Percentiles rank a stretch among this genome's conserved stretches.
These are phyloP conservation scores for Trichomalopsis sarcophagae DNA, from an alignment of 1,140 invertebrate species.

Conservation along the genomic window DNA sequence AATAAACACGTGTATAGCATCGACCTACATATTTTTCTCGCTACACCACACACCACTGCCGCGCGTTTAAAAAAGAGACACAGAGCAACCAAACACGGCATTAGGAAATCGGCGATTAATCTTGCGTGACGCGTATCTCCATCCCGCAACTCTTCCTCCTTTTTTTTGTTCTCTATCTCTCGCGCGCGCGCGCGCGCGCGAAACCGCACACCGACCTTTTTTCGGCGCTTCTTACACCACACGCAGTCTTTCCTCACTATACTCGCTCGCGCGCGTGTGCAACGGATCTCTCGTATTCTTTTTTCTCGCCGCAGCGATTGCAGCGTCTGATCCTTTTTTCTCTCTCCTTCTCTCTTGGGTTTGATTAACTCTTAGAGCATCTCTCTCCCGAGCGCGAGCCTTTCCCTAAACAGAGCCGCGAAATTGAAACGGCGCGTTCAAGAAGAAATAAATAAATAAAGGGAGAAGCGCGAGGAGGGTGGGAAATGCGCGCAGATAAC, in stretches of 20 bases:
- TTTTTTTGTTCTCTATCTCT: not conserved
- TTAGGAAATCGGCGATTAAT: conserved; percentile 25
- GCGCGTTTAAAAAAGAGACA: too few relatives aligned
- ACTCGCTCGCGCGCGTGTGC: not conserved
- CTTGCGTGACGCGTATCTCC: conserved; percentile 13
- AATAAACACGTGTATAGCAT: conserved; percentile 3
- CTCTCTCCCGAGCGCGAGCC: not conserved
- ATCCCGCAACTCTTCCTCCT: not conserved
- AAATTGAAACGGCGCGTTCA: conserved; percentile 25
- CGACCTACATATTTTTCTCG: too few relatives aligned
- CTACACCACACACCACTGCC: too few relatives aligned
- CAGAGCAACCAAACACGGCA: not conserved
- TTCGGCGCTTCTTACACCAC: not conserved
- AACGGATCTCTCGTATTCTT: not conserved
- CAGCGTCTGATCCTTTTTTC: conserved; percentile 16
- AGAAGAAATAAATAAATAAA: conserved; percentile 42
- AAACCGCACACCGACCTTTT: conserved; percentile 27
- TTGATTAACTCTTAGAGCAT: conserved; percentile 4
- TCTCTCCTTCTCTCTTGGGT: not conserved
- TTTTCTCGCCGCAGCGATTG: conserved; percentile 2
- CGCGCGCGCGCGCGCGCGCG: not conserved
- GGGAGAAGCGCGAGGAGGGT: conserved; percentile 37
- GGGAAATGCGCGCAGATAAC: conserved; percentile 48
- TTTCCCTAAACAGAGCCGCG: conserved; percentile 29
- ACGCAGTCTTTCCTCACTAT: not conserved